Conservation (phyloP, 2,113 vertebrate species). For the Gavialis gangeticus region DNA sequence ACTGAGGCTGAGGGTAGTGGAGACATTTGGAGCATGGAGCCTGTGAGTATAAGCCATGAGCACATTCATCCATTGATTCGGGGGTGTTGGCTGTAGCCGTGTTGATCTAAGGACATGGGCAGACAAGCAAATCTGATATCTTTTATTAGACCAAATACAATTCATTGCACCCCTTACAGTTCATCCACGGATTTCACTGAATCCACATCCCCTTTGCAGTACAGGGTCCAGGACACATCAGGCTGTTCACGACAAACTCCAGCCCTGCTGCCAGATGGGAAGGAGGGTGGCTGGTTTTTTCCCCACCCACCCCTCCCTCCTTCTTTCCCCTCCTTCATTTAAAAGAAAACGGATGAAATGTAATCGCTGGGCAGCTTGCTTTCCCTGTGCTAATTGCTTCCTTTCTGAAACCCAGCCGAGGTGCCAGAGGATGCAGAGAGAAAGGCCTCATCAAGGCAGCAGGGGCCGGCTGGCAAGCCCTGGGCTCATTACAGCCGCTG, state of each 20-base stretch:
- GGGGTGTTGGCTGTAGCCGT: too few relatives aligned
- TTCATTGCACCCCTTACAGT: too few relatives aligned
- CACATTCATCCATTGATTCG: too few relatives aligned
- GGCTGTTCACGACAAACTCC: too few relatives aligned
- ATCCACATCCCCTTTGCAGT: too few relatives aligned
- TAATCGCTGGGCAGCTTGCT: neutral
- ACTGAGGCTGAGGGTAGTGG: neutral
- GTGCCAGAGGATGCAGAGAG: fast-evolving
- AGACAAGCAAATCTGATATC: too few relatives aligned
- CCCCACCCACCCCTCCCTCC: neutral
- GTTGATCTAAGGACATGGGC: too few relatives aligned
- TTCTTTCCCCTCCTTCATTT: neutral
- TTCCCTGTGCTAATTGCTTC: neutral
- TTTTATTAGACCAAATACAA: too few relatives aligned
- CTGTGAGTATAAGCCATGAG: fast-evolving
- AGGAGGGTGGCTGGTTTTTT: neutral
- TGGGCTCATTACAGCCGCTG: too few relatives aligned
- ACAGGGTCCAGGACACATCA: too few relatives aligned
- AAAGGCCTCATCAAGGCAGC: neutral
- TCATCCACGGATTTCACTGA: too few relatives aligned
- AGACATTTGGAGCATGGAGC: fast-evolving
- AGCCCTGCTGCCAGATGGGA: neutral
- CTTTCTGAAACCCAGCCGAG: fast-evolving
- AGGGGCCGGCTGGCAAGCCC: too few relatives aligned
- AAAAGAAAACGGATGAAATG: neutral